A percentile compares a stretch with the other conserved stretches of the same genome.
These are phyloP conservation scores for Nannoperca obscura DNA, from an alignment of 2,797 vertebrate species.

Conservation along the genomic window DNA sequence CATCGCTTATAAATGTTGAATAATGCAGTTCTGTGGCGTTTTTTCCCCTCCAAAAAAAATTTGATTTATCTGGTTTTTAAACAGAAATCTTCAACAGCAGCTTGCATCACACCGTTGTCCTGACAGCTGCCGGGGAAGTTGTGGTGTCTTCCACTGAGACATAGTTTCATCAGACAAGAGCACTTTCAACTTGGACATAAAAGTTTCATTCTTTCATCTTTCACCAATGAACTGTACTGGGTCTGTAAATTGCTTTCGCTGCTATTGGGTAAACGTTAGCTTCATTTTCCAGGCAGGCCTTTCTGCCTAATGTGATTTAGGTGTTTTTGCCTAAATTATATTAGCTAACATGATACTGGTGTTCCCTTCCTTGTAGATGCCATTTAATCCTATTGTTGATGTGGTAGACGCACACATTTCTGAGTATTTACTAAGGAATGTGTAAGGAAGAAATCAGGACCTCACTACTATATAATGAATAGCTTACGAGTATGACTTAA, in stretches of 20 bases:
- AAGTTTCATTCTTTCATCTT: slow-evolving; percentile 50
- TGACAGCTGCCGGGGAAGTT: slow-evolving; percentile 41
- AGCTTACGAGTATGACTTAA: neutral
- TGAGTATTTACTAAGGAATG: neutral
- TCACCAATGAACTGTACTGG: neutral
- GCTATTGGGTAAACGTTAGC: slow-evolving; percentile 10
- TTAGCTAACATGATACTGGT: slow-evolving; percentile 16
- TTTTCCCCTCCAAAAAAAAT: slow-evolving; percentile 6
- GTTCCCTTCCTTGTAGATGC: slow-evolving; percentile 6
- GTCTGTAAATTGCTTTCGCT: slow-evolving; percentile 15
- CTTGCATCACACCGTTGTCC: slow-evolving; percentile 61
- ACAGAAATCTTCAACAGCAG: slow-evolving; percentile 41
- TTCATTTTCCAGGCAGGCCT: slow-evolving; percentile 10
- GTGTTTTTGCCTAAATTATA: slow-evolving; percentile 16
- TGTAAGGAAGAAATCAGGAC: neutral
- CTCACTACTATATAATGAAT: neutral
- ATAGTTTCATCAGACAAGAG: slow-evolving; percentile 56
- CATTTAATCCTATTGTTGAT: neutral
- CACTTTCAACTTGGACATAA: slow-evolving; percentile 53
- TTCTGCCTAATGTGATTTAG: slow-evolving; percentile 24
- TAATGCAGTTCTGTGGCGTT: slow-evolving; percentile 4
- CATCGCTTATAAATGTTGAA: slow-evolving; percentile 15
- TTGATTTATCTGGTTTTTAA: slow-evolving; percentile 30
- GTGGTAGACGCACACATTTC: neutral
- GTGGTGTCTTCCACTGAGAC: slow-evolving; percentile 41